Evolutionary conservation across 2,888 invertebrate species (phyloP).

Genomic region (Dione vanillae): DNA sequence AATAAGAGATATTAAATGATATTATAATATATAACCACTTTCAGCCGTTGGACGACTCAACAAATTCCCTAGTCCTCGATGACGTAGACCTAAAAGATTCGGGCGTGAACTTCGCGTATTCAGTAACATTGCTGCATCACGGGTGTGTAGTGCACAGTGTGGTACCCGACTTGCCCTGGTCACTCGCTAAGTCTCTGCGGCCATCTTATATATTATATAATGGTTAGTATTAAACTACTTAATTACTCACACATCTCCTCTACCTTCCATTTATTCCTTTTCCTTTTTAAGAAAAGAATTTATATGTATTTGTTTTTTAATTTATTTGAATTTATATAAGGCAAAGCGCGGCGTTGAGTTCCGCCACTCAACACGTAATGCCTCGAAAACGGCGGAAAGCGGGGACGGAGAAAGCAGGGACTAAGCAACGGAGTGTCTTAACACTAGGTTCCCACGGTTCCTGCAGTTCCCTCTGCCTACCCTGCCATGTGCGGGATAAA

Average conservation of each 20-base stretch:
- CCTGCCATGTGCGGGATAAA: no score
- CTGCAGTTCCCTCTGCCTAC: no score
- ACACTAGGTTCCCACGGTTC: no score
- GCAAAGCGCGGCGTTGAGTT: no score
- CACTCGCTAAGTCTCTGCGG: constrained; percentile 88
- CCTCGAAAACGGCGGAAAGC: no score
- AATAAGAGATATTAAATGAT: no score
- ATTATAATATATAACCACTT: constrained; percentile 7
- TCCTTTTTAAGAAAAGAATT: no score
- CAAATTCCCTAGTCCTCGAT: constrained; percentile 80
- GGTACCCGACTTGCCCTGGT: constrained; percentile 92
- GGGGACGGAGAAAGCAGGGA: no score
- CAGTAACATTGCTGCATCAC: constrained; percentile 92
- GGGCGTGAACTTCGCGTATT: constrained; percentile 93
- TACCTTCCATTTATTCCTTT: not conserved
- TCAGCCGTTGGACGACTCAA: constrained; percentile 85
- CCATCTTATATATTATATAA: constrained; percentile 91
- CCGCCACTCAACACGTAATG: no score
- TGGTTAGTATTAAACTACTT: constrained; percentile 67
- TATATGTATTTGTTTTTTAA: no score
- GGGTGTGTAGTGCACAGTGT: constrained; percentile 93
- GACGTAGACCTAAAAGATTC: constrained; percentile 84
- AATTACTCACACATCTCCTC: not conserved
- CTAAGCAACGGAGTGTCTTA: no score
- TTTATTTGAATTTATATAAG: no score